A percentile compares a stretch with the other conserved stretches of the same genome.
These are phyloP conservation scores for Echiichthys vipera DNA, from an alignment of 2,797 vertebrate species.

Conservation along the genomic window DNA sequence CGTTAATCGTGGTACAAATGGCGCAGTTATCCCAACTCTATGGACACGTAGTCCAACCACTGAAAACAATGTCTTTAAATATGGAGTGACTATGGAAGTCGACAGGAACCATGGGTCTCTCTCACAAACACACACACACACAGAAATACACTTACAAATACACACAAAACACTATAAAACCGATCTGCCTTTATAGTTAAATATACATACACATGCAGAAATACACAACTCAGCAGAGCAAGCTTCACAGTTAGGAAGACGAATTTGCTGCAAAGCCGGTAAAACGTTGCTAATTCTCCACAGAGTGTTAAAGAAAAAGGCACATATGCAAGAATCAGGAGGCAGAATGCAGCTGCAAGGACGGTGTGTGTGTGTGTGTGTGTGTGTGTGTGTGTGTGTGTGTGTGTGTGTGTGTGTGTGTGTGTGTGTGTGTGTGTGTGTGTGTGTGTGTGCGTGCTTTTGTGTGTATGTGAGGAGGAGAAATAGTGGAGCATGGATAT, in stretches of 20 bases:
- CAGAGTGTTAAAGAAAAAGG: slow-evolving; percentile 41
- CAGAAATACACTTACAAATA: background rate
- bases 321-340: slow-evolving; percentile 60
- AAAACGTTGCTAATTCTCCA: slow-evolving; percentile 61
- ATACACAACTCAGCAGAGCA: slow-evolving; percentile 38
- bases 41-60: background rate
- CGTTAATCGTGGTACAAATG: background rate
- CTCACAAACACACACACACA: background rate
- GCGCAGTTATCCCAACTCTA: background rate
- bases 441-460: slow-evolving; percentile 6
- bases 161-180: background rate
- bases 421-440: background rate
- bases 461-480: slow-evolving; percentile 18
- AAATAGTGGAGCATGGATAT: slow-evolving; percentile 41
- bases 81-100: background rate
- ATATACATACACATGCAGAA: background rate
- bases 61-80: slow-evolving; percentile 4
- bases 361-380: slow-evolving; percentile 29
- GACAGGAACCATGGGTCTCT: slow-evolving; percentile 6
- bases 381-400: slow-evolving; percentile 13
- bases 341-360: slow-evolving; percentile 69
- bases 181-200: slow-evolving; percentile 13
- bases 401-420: slow-evolving; percentile 3
- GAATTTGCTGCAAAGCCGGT: slow-evolving; percentile 68
- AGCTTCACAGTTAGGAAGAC: slow-evolving; percentile 25